Evolutionary conservation across 2,888 invertebrate species (phyloP).

Genomic region (Allacma fusca): DNA sequence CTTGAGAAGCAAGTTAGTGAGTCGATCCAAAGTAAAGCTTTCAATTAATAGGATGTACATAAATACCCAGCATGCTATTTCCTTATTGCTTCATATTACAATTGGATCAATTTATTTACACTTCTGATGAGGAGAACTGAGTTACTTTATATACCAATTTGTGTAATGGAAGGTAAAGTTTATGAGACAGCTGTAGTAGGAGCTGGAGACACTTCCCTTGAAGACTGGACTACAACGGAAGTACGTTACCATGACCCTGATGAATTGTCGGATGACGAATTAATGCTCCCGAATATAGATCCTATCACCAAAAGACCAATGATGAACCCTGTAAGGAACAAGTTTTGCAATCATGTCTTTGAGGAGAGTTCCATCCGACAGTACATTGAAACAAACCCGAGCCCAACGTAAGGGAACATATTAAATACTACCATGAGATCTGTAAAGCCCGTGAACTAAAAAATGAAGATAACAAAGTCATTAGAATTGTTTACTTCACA

Average conservation of each 20-base stretch:
- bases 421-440: too few relatives aligned
- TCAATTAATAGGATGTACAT: too few relatives aligned
- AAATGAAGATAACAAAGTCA: too few relatives aligned
- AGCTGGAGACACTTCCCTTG: slow-evolving; percentile 20
- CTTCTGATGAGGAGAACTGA: too few relatives aligned
- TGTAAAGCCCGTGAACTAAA: too few relatives aligned
- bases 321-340: slow-evolving; percentile 48
- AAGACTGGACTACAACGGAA: neutral
- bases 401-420: slow-evolving; percentile 23
- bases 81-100: too few relatives aligned
- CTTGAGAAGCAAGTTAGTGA: slow-evolving; percentile 22
- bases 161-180: too few relatives aligned
- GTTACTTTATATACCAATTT: too few relatives aligned
- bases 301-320: slow-evolving; percentile 54
- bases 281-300: slow-evolving; percentile 52
- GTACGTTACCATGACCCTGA: slow-evolving; percentile 39
- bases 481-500: too few relatives aligned
- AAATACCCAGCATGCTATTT: too few relatives aligned
- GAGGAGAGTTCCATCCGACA: slow-evolving; percentile 50
- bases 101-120: too few relatives aligned
- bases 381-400: slow-evolving; percentile 48
- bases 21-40: too few relatives aligned
- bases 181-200: neutral
- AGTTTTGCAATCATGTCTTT: slow-evolving; percentile 57
- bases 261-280: slow-evolving; percentile 50